These are phyloP conservation scores for Neoaliturus tenellus DNA, from an alignment of 2,888 invertebrate species.

Conservation along the genomic window DNA sequence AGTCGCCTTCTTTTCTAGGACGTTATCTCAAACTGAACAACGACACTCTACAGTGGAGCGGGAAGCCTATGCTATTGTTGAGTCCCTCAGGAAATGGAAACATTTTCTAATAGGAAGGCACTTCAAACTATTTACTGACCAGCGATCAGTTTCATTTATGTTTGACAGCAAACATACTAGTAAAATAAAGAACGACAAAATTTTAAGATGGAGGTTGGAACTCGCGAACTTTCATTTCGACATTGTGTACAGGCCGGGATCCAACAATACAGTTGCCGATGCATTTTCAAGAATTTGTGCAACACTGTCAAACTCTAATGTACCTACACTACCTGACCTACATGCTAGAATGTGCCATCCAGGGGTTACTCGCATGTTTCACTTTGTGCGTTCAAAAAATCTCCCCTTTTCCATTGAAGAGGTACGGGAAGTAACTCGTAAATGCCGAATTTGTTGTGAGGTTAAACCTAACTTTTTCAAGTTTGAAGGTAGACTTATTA, in stretches of 20 bases:
- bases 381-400: background rate
- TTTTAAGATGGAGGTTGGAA: conserved; percentile 49
- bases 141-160: conserved; percentile 39
- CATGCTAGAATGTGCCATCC: background rate
- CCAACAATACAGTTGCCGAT: background rate
- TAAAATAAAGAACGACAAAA: conserved; percentile 51
- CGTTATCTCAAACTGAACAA: background rate
- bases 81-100: conserved; percentile 61
- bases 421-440: background rate
- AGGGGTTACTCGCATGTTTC: background rate
- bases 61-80: conserved; percentile 61
- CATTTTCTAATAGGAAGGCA: conserved; percentile 59
- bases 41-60: conserved; percentile 39
- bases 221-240: conserved; percentile 39
- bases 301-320: background rate
- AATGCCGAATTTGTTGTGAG: background rate
- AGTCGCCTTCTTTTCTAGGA: conserved; percentile 48
- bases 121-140: conserved; percentile 60
- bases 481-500: no score
- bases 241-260: background rate
- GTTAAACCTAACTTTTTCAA: background rate
- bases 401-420: background rate
- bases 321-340: background rate
- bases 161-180: background rate
- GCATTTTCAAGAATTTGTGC: background rate